Conservation (phyloP, 2,888 invertebrate species). For the Amphipyra berbera region DNA sequence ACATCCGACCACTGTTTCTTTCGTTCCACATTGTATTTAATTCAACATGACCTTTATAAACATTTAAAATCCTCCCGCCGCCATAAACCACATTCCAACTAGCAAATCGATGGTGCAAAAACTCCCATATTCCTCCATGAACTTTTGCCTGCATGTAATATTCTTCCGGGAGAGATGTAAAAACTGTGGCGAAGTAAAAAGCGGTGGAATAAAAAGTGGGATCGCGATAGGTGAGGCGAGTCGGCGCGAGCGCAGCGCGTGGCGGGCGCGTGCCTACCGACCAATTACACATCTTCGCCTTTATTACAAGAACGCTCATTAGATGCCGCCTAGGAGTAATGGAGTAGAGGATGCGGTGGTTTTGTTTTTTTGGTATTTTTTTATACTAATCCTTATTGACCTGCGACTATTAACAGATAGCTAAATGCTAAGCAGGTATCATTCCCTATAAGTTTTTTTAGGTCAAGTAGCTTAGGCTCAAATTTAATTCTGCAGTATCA, state of each 20-base stretch:
- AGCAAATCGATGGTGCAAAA: slow-evolving; percentile 38
- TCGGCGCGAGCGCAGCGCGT: slow-evolving; percentile 76
- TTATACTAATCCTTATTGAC: not conserved
- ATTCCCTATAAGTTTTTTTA: too few species aligned
- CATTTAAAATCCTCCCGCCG: slow-evolving; percentile 7
- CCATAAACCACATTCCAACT: slow-evolving; percentile 31
- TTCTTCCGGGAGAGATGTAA: slow-evolving; percentile 53
- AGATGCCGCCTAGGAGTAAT: slow-evolving; percentile 59
- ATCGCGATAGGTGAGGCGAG: slow-evolving; percentile 61
- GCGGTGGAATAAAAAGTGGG: slow-evolving; percentile 49
- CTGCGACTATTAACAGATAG: not conserved
- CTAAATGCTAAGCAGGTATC: too few species aligned
- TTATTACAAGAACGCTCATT: slow-evolving; percentile 86
- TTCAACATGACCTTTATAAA: slow-evolving; percentile 29
- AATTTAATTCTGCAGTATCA: too few species aligned
- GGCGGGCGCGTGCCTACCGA: slow-evolving; percentile 80
- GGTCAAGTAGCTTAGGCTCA: too few species aligned
- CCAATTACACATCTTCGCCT: slow-evolving; percentile 86
- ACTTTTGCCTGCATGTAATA: slow-evolving; percentile 53
- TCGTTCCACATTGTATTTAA: not conserved
- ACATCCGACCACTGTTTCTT: not conserved
- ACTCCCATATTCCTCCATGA: slow-evolving; percentile 25
- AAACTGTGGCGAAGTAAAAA: slow-evolving; percentile 33
- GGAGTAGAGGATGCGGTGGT: slow-evolving; percentile 46
- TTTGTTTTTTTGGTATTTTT: not conserved